phyloP scores from a whole-genome alignment of 2,797 vertebrate genomes.

The Ceyx erithaca region DNA sequence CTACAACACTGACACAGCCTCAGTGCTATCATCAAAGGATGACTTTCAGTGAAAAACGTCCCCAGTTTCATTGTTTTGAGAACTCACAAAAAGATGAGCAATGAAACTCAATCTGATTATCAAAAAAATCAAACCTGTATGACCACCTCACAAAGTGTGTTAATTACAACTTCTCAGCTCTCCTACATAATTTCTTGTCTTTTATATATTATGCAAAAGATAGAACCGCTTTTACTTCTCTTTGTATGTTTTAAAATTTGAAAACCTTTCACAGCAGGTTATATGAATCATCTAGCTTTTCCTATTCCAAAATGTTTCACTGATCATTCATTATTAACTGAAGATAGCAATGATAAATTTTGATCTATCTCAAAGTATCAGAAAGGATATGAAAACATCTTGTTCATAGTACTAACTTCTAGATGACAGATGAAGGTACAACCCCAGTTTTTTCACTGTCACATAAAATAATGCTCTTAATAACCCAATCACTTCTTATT shows the following conservation, averaged over 20 bases:
- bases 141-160: neutral
- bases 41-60: constrained; percentile 38
- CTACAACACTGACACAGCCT: neutral
- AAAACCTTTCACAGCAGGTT: constrained; percentile 43
- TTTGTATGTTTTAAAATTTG: constrained; percentile 9
- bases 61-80: constrained; percentile 40
- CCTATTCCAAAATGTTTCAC: constrained; percentile 58
- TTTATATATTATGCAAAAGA: neutral
- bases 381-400: constrained; percentile 66
- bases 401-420: constrained; percentile 62
- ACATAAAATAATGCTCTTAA: constrained; percentile 29
- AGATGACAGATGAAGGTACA: constrained; percentile 35
- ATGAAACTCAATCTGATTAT: constrained; percentile 28
- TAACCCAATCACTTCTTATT: constrained; percentile 16
- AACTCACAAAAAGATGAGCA: constrained; percentile 46
- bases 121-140: constrained; percentile 53
- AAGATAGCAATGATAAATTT: constrained; percentile 62
- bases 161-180: constrained; percentile 29
- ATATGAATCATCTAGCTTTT: constrained; percentile 63
- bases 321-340: constrained; percentile 73
- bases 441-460: constrained; percentile 30
- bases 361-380: constrained; percentile 56
- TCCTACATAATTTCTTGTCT: constrained; percentile 4
- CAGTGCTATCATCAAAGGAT: constrained; percentile 23
- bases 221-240: constrained; percentile 1